Base-by-base conservation (phyloP, 2,113 vertebrate species). In the Spilogale gracilis region DNA sequence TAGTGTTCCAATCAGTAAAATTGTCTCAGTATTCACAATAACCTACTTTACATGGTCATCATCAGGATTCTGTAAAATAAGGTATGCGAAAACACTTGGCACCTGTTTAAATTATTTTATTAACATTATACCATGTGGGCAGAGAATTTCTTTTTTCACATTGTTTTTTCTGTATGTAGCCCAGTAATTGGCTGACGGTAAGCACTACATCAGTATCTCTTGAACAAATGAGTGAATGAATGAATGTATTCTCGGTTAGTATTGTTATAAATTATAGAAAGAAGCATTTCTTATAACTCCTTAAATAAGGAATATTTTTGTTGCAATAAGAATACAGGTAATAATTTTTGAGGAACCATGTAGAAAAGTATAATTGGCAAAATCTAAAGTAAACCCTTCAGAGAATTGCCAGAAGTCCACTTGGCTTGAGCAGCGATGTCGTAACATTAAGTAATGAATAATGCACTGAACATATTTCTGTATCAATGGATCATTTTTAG, bases 401-500 rank as follows among this genome's bases (percentile, higher is more conserved):
- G 13, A 67, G 10, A 63, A 9, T 43, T 81, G 25, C 11, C 20
- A 12, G 12, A 0, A 1, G 30, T 71, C 27, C 32, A 67, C 16
- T 10, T 20, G 74, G 32, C 69, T 21, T 10, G 23, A 13, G 0
- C 7, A 4, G 2, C n/a, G 7, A 30, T 12, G 23, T 5, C 4
- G 11, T 74, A 10, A 23, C 0, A 52, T 21, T 17, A 32, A n/a
- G 0, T 38, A 2, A 25, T 45, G 8, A 25, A 14, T 32, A 9
- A 45, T 38, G 5, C 1, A 12, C 38, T 92, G 12, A 91, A 78
- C 71, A 18, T 9, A 4, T 43, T 85, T 23, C 25, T 65, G 0
- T 21, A 20, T 54, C 2, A 69, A 9, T 25, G 61, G 48, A 2
- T 65, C 11, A n/a, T 16, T 54, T 88, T 74, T 2, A 82, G 89